Evolutionary conservation across 1,140 invertebrate genomes (phyloP).

Genomic region (Paramacrobiotus metropolitanus): DNA sequence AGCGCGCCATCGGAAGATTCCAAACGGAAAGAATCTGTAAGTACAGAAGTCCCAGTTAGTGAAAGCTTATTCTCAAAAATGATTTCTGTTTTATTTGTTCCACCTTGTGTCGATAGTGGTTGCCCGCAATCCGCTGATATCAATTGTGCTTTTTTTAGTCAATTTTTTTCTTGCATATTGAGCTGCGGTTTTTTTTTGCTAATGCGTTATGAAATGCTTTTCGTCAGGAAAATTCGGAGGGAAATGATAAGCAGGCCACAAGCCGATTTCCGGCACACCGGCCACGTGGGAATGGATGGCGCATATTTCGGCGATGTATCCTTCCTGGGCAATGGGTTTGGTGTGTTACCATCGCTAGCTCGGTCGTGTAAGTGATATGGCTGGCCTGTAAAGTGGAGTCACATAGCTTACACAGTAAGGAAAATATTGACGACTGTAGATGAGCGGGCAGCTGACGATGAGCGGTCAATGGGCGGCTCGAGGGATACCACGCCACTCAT

Average conservation of each 20-base stretch:
- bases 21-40: no score
- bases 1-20: no score
- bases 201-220: no score
- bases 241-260: slow-evolving; percentile 93
- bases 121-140: background rate
- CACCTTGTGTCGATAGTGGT: background rate
- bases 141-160: no score
- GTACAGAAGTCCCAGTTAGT: no score
- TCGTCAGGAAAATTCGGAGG: slow-evolving; percentile 31
- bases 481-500: background rate
- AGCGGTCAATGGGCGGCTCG: background rate
- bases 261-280: slow-evolving; percentile 85
- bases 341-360: background rate
- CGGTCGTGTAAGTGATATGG: background rate
- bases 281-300: slow-evolving; percentile 85
- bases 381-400: no score
- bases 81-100: slow-evolving; percentile 2
- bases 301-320: slow-evolving; percentile 85
- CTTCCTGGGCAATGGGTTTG: slow-evolving; percentile 33
- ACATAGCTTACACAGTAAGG: no score
- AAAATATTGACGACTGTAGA: no score
- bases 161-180: no score
- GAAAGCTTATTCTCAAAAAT: no score
- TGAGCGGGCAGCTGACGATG: background rate
- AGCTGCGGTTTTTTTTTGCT: no score